Conservation (phyloP, 2,113 vertebrate species). For the Rissa tridactyla region DNA sequence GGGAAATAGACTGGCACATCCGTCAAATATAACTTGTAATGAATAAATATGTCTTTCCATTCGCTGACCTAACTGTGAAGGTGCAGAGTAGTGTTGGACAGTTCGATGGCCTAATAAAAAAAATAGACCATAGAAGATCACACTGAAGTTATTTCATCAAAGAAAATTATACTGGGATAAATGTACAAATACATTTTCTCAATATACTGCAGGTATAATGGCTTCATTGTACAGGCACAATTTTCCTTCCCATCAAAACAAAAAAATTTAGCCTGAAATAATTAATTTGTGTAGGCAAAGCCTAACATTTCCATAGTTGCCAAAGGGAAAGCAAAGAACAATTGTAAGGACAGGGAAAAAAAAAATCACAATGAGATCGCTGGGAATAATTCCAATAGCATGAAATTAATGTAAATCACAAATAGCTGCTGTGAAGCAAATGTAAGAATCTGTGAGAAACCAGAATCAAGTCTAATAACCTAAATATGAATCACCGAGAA, state of each 20-base stretch:
- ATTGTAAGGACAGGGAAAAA: not conserved
- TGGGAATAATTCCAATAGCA: conserved; percentile 42
- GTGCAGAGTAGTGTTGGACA: not conserved
- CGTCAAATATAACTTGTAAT: not conserved
- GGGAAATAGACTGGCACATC: not conserved
- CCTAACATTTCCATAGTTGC: conserved; percentile 1
- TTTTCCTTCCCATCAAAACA: not conserved
- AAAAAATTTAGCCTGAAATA: conserved; percentile 12
- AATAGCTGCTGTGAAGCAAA: conserved; percentile 18
- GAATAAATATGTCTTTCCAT: not conserved
- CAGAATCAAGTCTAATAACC: not conserved
- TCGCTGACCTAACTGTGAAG: not conserved
- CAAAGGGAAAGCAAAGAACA: conserved; percentile 37
- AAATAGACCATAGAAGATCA: not conserved
- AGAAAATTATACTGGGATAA: not conserved
- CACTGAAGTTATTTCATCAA: not conserved
- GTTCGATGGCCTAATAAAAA: not conserved
- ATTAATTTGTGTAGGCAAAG: conserved; percentile 19
- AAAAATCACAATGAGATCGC: not conserved
- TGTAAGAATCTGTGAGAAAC: conserved; percentile 9
- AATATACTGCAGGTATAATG: not conserved
- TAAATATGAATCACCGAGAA: not conserved
- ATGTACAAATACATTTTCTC: not conserved
- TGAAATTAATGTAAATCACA: conserved; percentile 61
- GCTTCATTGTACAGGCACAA: not conserved